Conservation (phyloP, 2,797 vertebrate species). For the Scleropages formosus region DNA sequence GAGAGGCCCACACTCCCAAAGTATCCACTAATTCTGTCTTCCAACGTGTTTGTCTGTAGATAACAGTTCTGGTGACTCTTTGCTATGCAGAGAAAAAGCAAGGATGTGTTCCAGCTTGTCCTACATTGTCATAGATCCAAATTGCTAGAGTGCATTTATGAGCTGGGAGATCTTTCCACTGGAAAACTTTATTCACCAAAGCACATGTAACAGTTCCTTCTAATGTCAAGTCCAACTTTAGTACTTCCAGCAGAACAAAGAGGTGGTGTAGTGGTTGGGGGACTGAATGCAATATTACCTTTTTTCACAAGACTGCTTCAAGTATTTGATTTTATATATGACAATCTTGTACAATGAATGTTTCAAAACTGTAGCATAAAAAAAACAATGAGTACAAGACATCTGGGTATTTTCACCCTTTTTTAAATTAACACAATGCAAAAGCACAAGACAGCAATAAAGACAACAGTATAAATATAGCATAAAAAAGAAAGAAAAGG, state of each 20-base stretch:
- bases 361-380: no score
- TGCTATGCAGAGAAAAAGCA: slow-evolving; percentile 30
- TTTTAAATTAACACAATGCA: no score
- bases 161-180: slow-evolving; percentile 30
- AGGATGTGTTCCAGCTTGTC: slow-evolving; percentile 49
- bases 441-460: no score
- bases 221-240: background rate
- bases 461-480: no score
- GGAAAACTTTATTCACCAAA: slow-evolving; percentile 24
- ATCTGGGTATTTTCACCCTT: no score
- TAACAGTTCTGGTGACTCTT: slow-evolving; percentile 36
- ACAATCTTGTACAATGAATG: no score
- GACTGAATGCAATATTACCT: no score
- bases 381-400: no score
- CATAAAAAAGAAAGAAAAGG: no score
- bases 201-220: background rate
- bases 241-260: background rate
- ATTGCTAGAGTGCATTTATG: slow-evolving; percentile 11
- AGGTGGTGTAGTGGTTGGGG: background rate
- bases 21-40: background rate
- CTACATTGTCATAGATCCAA: slow-evolving; percentile 42
- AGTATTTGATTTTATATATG: no score
- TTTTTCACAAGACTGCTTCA: no score
- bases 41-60: background rate
- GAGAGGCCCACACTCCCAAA: background rate